phyloP scores from a whole-genome alignment of 1,140 invertebrate genomes.

The Camponotus pennsylvanicus region DNA sequence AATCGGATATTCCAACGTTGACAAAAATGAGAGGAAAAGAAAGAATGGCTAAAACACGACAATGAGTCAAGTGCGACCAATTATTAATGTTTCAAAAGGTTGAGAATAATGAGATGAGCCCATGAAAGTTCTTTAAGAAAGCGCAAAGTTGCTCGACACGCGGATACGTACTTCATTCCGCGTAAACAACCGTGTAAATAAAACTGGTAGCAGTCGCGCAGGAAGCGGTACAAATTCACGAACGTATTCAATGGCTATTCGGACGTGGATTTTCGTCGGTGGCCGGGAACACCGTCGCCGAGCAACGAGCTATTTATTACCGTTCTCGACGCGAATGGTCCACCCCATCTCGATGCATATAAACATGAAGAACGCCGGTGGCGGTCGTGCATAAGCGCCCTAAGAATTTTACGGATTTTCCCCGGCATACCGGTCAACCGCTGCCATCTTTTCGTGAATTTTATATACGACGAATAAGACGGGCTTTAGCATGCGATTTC shows the following conservation, averaged over 20 bases:
- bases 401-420: slow-evolving; percentile 65
- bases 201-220: slow-evolving; percentile 22
- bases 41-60: background rate
- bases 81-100: slow-evolving; percentile 11
- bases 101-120: slow-evolving; percentile 1
- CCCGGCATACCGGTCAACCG: slow-evolving; percentile 29
- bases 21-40: background rate
- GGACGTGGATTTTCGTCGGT: slow-evolving; percentile 56
- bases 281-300: slow-evolving; percentile 62
- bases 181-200: slow-evolving; percentile 67
- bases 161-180: background rate
- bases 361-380: slow-evolving; percentile 74
- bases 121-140: background rate
- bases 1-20: background rate
- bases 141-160: slow-evolving; percentile 2
- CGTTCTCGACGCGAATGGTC: slow-evolving; percentile 50
- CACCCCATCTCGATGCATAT: slow-evolving; percentile 71
- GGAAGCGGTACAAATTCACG: slow-evolving; percentile 49
- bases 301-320: slow-evolving; percentile 74
- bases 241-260: slow-evolving; percentile 70
- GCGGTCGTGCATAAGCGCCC: slow-evolving; percentile 40
- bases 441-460: slow-evolving; percentile 42
- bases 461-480: slow-evolving; percentile 63
- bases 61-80: slow-evolving; percentile 4
- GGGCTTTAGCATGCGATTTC: slow-evolving; percentile 13